A percentile compares a stretch with the other conserved stretches of the same genome.
Evolutionary conservation across 2,888 invertebrate genomes (phyloP).

Genomic region (Germaria angustata): DNA sequence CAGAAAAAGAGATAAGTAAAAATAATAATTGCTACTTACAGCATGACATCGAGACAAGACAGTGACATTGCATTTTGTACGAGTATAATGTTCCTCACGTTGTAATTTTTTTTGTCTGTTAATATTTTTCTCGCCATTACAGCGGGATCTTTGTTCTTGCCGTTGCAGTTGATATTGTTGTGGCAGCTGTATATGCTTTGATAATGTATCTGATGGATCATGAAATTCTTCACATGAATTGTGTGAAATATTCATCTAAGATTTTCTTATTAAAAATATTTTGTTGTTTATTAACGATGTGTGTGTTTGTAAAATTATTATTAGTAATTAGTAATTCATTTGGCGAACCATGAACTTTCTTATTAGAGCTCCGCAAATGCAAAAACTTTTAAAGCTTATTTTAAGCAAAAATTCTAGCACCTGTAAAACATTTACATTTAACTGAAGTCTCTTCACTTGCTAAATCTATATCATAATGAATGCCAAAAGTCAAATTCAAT

Average conservation of each 20-base stretch:
- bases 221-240: conserved; percentile 6
- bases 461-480: too few species aligned
- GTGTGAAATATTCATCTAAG: conserved; percentile 15
- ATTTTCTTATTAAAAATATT: conserved; percentile 14
- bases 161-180: neutral
- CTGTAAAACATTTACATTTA: too few species aligned
- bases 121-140: conserved; percentile 33
- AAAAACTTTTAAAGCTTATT: too few species aligned
- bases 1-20: conserved; percentile 34
- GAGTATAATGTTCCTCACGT: conserved; percentile 8
- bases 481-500: too few species aligned
- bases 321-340: neutral
- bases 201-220: conserved; percentile 30
- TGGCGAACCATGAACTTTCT: too few species aligned
- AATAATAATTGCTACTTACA: conserved; percentile 58
- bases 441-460: too few species aligned
- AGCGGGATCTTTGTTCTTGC: conserved; percentile 54
- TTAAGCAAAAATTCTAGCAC: too few species aligned
- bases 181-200: neutral
- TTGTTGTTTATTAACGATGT: neutral
- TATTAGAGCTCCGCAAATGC: too few species aligned
- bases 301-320: too few species aligned
- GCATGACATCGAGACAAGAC: conserved; percentile 53
- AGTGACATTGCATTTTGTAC: conserved; percentile 52
- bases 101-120: neutral